These are phyloP conservation scores for Fundulus diaphanus DNA, from an alignment of 2,797 vertebrate genomes.

Conservation along the genomic window DNA sequence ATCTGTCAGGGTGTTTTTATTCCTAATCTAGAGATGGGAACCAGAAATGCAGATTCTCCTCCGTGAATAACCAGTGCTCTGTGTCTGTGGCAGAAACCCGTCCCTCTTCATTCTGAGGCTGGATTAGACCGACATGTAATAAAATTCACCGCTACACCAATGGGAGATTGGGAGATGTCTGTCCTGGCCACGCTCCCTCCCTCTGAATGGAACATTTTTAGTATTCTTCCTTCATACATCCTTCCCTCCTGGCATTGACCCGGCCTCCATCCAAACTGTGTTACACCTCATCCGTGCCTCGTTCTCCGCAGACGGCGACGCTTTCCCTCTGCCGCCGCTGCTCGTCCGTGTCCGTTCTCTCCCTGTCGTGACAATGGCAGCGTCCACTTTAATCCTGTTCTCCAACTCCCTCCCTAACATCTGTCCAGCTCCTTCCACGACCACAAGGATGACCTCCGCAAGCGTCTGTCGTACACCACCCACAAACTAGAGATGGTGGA, in stretches of 20 bases:
- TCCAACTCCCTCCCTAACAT: constrained; percentile 25
- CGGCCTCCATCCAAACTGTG: constrained; percentile 48
- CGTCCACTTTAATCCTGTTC: constrained; percentile 10
- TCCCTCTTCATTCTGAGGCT: constrained; percentile 52
- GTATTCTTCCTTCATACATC: constrained; percentile 67
- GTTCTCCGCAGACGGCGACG: constrained; percentile 30
- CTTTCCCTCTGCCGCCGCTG: constrained; percentile 10
- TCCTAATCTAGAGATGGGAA: constrained; percentile 21
- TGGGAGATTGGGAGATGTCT: constrained; percentile 43
- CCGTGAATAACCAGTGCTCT: constrained; percentile 32
- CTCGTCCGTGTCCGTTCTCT: constrained; percentile 1
- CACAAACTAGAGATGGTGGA: constrained; percentile 97
- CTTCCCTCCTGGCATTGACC: constrained; percentile 33
- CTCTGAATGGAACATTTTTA: constrained; percentile 66
- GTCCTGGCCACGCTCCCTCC: constrained; percentile 44
- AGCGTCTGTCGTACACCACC: constrained; percentile 92
- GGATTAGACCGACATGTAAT: constrained; percentile 38
- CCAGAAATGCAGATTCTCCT: constrained; percentile 26
- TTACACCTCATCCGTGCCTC: constrained; percentile 49
- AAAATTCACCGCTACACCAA: constrained; percentile 46
- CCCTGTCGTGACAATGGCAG: constrained; percentile 3
- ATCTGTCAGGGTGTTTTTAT: constrained; percentile 37
- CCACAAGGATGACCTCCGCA: constrained; percentile 96
- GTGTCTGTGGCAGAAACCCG: constrained; percentile 44
- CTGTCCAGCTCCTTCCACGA: constrained; percentile 90